Conservation (phyloP, 2,113 vertebrate genomes). For the Ramphastos sulfuratus region DNA sequence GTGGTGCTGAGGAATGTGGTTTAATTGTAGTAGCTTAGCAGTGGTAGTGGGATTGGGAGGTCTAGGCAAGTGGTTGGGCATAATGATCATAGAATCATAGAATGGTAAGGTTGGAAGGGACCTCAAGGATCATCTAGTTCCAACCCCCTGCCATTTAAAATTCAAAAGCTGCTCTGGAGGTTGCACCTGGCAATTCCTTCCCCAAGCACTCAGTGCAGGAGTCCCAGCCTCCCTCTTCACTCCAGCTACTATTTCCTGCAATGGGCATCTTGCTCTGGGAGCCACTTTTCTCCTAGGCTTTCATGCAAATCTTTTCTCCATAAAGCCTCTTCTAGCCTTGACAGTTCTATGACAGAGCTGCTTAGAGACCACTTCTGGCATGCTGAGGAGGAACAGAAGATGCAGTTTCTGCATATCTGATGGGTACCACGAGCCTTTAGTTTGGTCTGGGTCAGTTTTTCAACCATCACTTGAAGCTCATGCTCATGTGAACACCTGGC, state of each 20-base stretch:
- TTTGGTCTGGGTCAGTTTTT: not conserved
- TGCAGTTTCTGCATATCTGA: not conserved
- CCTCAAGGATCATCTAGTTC: too few species aligned
- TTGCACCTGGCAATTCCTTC: not conserved
- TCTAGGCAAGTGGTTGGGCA: too few species aligned
- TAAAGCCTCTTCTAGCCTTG: too few species aligned
- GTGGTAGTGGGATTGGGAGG: too few species aligned
- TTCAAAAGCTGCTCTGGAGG: not conserved
- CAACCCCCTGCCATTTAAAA: not conserved
- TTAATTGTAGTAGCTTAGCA: too few species aligned
- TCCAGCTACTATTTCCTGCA: not conserved
- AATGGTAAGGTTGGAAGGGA: too few species aligned
- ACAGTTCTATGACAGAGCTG: not conserved
- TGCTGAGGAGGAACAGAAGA: not conserved
- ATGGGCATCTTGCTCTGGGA: not conserved
- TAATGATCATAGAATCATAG: too few species aligned
- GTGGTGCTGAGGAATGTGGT: too few species aligned
- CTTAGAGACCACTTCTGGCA: not conserved
- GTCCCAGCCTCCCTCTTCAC: not conserved
- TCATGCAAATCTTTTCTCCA: not conserved
- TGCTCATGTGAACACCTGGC: not conserved
- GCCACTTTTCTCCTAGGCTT: not conserved
- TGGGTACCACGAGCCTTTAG: not conserved
- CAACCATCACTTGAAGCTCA: not conserved
- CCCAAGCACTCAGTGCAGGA: not conserved